A percentile compares a stretch with the other conserved stretches of the same genome.
These are phyloP conservation scores for Phoeniculus purpureus DNA, from an alignment of 2,797 vertebrate species.

Conservation along the genomic window DNA sequence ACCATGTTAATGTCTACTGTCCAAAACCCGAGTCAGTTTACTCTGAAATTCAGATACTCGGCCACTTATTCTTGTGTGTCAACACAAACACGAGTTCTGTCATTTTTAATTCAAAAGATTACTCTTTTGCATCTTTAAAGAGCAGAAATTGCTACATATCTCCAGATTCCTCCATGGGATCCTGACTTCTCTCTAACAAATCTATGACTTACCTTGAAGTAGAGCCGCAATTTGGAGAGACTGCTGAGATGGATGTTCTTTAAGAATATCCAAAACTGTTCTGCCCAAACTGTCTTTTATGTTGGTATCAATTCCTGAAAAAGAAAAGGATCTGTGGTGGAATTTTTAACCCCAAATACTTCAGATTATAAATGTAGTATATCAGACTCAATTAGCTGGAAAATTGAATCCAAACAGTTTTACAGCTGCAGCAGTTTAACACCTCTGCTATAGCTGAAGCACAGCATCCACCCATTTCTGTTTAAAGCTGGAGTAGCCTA, in stretches of 20 bases:
- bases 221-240: constrained; percentile 94
- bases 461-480: background rate
- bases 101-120: background rate
- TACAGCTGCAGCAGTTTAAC: background rate
- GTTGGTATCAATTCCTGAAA: constrained; percentile 90
- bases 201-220: constrained; percentile 85
- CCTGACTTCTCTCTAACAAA: background rate
- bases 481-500: background rate
- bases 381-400: background rate
- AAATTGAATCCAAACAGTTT: background rate
- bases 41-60: background rate
- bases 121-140: background rate
- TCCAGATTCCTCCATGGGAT: background rate
- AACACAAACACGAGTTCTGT: background rate
- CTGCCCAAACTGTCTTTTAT: constrained; percentile 90
- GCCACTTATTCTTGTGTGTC: background rate
- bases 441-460: background rate
- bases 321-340: constrained; percentile 50
- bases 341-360: constrained; percentile 35
- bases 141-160: background rate
- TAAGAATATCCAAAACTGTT: constrained; percentile 92
- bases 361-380: constrained; percentile 12
- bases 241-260: constrained; percentile 92
- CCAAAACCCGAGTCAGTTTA: background rate
- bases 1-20: background rate